A percentile compares a stretch with the other conserved stretches of the same genome.
Evolutionary conservation across 2,888 invertebrate species (phyloP).

Genomic region (Suillia variegata): DNA sequence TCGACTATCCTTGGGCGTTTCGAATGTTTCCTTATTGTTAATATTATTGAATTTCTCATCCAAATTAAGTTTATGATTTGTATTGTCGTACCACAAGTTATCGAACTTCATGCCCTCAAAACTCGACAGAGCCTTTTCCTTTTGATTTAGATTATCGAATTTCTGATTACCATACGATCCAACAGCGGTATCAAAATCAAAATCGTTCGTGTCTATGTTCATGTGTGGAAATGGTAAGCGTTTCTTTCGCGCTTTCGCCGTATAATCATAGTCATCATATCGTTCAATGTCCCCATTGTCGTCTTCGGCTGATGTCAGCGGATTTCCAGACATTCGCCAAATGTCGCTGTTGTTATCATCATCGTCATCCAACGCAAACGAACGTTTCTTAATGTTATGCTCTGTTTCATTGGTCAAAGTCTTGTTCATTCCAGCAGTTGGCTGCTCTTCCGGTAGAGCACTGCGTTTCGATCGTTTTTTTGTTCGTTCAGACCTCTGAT

Average conservation of each 20-base stretch:
- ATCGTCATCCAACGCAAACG: conserved; percentile 27
- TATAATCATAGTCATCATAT: conserved; percentile 22
- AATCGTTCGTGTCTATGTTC: too few species aligned
- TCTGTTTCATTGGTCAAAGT: not conserved
- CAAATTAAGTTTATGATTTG: not conserved
- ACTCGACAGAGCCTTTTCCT: conserved; percentile 11
- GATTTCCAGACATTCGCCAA: not conserved
- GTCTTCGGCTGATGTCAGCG: not conserved
- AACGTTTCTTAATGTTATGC: conserved; percentile 18
- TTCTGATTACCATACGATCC: conserved; percentile 17
- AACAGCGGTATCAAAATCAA: conserved; percentile 13
- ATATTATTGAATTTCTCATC: too few species aligned
- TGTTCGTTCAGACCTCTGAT: too few species aligned
- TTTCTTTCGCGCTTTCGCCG: conserved; percentile 1
- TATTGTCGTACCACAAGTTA: conserved; percentile 25
- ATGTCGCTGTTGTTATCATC: conserved; percentile 39
- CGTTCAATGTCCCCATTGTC: not conserved
- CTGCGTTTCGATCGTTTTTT: too few species aligned
- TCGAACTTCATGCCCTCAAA: conserved; percentile 27
- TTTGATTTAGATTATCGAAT: conserved; percentile 31
- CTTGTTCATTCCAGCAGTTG: too few species aligned
- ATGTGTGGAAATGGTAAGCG: too few species aligned
- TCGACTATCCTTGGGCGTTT: not conserved
- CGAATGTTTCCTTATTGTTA: not conserved
- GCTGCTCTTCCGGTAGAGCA: too few species aligned